Evolutionary conservation across 2,113 vertebrate species (phyloP).

Genomic region (Austrofundulus limnaeus): DNA sequence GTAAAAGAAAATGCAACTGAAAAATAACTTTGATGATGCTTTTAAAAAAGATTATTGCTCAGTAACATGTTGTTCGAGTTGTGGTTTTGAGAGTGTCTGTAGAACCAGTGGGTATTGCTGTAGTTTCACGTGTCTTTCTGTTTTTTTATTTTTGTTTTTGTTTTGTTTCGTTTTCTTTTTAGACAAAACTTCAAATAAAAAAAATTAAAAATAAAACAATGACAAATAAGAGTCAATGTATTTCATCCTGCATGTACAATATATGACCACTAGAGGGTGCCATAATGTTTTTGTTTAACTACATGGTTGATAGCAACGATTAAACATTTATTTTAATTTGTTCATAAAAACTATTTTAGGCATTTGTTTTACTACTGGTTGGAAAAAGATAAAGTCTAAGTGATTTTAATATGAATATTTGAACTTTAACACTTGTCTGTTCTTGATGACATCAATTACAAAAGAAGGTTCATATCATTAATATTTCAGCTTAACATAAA

Average conservation of each 20-base stretch:
- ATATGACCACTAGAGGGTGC: constrained; percentile 43
- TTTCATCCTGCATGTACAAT: background rate
- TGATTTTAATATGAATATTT: background rate
- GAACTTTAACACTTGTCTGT: background rate
- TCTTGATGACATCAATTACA: too few relatives aligned
- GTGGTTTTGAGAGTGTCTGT: constrained; percentile 93
- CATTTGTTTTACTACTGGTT: background rate
- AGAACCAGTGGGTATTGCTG: constrained; percentile 93
- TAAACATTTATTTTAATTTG: background rate
- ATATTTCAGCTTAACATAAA: too few relatives aligned
- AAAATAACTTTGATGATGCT: constrained; percentile 83
- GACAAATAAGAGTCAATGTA: too few relatives aligned
- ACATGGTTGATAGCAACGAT: background rate
- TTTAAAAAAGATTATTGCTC: constrained; percentile 87
- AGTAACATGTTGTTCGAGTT: constrained; percentile 83
- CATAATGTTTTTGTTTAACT: background rate
- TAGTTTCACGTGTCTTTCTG: constrained; percentile 94
- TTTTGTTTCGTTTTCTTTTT: constrained; percentile 82
- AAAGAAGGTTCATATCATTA: background rate
- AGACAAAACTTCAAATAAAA: constrained; percentile 99
- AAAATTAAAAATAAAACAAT: constrained; percentile 67
- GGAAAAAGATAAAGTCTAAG: background rate
- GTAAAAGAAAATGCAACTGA: constrained; percentile 81
- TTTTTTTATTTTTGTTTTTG: too few relatives aligned
- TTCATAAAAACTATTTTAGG: background rate